Evolutionary conservation across 1,140 invertebrate species (phyloP).

Genomic region (Apocrypta bakeri): DNA sequence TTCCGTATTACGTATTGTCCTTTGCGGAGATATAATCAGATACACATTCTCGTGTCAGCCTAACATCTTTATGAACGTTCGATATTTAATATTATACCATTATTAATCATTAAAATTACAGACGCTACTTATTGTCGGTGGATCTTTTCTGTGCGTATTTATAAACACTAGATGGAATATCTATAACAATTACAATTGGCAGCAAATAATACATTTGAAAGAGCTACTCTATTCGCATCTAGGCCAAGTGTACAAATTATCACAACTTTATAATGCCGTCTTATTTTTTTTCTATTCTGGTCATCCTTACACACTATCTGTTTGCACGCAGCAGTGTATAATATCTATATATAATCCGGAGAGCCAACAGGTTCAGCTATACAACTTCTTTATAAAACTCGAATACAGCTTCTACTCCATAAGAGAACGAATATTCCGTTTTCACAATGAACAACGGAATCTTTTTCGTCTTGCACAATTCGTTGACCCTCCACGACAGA

Average conservation of each 20-base stretch:
- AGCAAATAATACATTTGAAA: background rate
- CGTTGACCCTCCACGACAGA: background rate
- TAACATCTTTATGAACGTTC: background rate
- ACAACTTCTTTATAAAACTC: background rate
- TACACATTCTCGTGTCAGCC: background rate
- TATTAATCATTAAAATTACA: constrained; percentile 9
- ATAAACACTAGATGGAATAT: constrained; percentile 22
- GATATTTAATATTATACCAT: background rate
- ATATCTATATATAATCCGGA: background rate
- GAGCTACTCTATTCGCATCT: constrained; percentile 1
- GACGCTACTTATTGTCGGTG: constrained; percentile 41
- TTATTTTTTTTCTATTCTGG: background rate
- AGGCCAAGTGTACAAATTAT: background rate
- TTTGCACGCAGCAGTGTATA: background rate
- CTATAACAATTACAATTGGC: constrained; percentile 30
- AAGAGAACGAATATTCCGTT: background rate
- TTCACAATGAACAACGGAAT: too few species aligned
- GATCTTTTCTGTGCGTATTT: constrained; percentile 28
- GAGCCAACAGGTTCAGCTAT: background rate
- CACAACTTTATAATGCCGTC: background rate
- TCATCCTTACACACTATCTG: background rate
- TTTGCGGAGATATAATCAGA: constrained; percentile 4
- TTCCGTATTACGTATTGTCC: constrained; percentile 33
- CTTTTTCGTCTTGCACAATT: background rate
- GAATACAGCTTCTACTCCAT: background rate